phyloP scores from a whole-genome alignment of 2,888 invertebrate species.

The Argyresthia goedartella region DNA sequence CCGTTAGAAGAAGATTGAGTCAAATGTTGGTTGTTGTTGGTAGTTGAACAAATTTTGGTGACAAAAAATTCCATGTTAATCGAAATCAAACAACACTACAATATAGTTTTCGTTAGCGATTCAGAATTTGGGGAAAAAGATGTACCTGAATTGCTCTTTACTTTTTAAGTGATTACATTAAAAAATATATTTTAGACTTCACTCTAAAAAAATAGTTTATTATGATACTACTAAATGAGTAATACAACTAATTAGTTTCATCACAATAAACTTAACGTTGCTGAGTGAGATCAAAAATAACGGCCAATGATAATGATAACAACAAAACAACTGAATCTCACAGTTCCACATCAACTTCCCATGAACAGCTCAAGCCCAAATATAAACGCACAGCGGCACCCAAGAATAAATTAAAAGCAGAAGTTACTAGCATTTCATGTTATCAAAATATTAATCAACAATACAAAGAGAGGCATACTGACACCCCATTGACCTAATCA shows the following conservation, averaged over 20 bases:
- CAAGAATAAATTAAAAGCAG: conserved; percentile 24
- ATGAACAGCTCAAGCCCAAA: neutral
- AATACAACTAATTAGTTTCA: no score
- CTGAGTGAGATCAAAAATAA: neutral
- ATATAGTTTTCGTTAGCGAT: no score
- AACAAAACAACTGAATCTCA: neutral
- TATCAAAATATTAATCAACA: conserved; percentile 56
- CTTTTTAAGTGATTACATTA: no score
- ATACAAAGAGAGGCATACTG: conserved; percentile 37
- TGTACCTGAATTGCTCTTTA: no score
- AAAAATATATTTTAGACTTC: no score
- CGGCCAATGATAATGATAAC: no score
- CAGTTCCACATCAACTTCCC: neutral
- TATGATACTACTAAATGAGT: no score
- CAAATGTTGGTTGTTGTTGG: neutral
- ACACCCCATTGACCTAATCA: conserved; percentile 63
- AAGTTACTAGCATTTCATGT: conserved; percentile 12
- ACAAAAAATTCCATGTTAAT: neutral
- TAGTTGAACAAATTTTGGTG: neutral
- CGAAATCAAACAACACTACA: neutral
- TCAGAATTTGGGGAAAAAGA: no score
- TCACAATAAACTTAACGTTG: no score
- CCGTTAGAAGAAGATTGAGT: conserved; percentile 15
- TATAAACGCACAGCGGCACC: conserved; percentile 17
- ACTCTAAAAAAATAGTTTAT: no score